Evolutionary conservation across 2,113 vertebrate species (phyloP), one percentile per base, ranked within the genome.

Genomic region (Notarius lentiginosus): DNA sequence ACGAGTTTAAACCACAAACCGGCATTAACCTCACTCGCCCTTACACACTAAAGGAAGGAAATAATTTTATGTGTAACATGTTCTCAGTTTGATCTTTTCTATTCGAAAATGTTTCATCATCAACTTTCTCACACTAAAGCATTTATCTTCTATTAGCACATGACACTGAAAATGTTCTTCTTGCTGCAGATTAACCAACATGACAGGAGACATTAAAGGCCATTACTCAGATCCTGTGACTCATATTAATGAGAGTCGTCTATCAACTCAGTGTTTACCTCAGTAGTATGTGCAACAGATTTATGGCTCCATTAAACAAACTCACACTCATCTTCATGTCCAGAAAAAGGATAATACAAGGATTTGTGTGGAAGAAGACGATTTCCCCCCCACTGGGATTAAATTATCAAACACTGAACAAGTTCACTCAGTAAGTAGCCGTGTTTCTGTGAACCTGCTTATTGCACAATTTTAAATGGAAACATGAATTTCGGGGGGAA

Each of bases 181-280:
- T 41, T 81, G 55, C n/a, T 61, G 5, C 79, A 60, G 14, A 60
- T 61, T 34, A 60, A 24, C 55, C 79, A 61, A 58, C 79, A 81
- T 41, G 79, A 60, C 55, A 60, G 79, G 30, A 47, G 61, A 47
- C 47, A 51, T 83, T 83, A 83, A 83, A 66, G 24, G 41, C n/a
- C 81, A 66, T 83, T 83, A 83, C 61, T 83, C 61, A 83, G 51
- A 83, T 24, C 20, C 34, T 53, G 61, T 66, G 47, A 66, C 81
- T 83, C 14, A 53, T 83, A 65, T 53, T 18, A 83, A 66, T 83
- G 81, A 83, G 81, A 83, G 22, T 83, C 81, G 24, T 83, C 81
- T 66, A 53, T 83, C 81, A 83, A 83, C 60, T 66, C 80, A 1
- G 34, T 82, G 80, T 82, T 82, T 82, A 82, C 80, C 34, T 65